Percentiles rank a stretch among this genome's conserved stretches.
These are phyloP conservation scores for crab-eating macaque (Macaca fascicularis) DNA, from an alignment of 2,113 vertebrate species.

Conservation along the genomic window T2T-MFA8v1.1 NC_088378.1:25552001-25552500, in stretches of 20 bases:
- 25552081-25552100: not conserved
- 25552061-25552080: not conserved
- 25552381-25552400: not conserved
- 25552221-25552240: slow-evolving; percentile 34
- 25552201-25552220: slow-evolving; percentile 51
- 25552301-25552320: slow-evolving; percentile 25
- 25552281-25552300: not conserved
- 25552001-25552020: not conserved
- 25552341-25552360: not conserved
- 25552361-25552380: not conserved
- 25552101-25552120: not conserved
- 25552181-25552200: slow-evolving; percentile 48
- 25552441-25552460: not conserved
- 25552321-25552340: not conserved
- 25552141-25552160: not conserved
- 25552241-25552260: not conserved
- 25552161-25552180: slow-evolving; percentile 47
- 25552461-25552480: not conserved
- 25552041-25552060: not conserved
- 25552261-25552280: slow-evolving; percentile 47
- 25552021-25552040: not conserved
- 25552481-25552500: not conserved
- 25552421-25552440: not conserved
- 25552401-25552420: not conserved
- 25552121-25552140: not conserved